Evolutionary conservation across 1,140 invertebrate genomes (phyloP).

Genomic region (Zaprionus inermis): DNA sequence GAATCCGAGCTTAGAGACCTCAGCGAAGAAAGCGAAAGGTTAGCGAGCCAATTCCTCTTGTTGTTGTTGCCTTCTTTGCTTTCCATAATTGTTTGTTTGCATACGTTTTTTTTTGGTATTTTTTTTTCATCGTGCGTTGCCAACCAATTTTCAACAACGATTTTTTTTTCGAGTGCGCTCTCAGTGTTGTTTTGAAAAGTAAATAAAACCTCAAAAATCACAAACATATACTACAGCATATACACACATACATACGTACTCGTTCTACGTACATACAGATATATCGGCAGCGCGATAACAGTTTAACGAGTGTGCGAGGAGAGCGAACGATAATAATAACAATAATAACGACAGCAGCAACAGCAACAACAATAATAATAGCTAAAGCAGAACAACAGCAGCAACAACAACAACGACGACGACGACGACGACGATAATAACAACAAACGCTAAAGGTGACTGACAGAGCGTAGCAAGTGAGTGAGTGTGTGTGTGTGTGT

Average conservation of each 20-base stretch:
- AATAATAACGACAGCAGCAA: constrained; percentile 12
- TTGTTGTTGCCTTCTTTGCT: not conserved
- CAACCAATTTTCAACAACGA: not conserved
- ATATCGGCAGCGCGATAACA: constrained; percentile 29
- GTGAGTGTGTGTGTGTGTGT: constrained; percentile 17
- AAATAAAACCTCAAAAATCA: not conserved
- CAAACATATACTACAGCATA: not conserved
- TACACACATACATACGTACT: not conserved
- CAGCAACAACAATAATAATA: constrained; percentile 7
- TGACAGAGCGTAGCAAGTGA: constrained; percentile 25
- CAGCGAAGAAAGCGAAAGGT: constrained; percentile 22
- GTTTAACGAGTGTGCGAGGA: constrained; percentile 17
- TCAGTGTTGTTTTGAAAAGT: constrained; percentile 14
- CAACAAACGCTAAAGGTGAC: constrained; percentile 22
- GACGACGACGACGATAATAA: constrained; percentile 5
- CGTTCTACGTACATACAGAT: not conserved
- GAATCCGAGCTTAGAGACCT: constrained; percentile 2
- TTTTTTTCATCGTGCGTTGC: constrained; percentile 25
- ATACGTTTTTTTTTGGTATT: not conserved
- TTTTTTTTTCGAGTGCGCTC: constrained; percentile 44
- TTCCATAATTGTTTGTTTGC: no score
- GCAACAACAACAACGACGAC: not conserved
- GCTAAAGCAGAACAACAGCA: not conserved
- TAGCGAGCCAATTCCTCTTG: constrained; percentile 4
- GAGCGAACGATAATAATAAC: constrained; percentile 15